phyloP scores from a whole-genome alignment of 2,888 invertebrate genomes.

The Cactoblastis cactorum region DNA sequence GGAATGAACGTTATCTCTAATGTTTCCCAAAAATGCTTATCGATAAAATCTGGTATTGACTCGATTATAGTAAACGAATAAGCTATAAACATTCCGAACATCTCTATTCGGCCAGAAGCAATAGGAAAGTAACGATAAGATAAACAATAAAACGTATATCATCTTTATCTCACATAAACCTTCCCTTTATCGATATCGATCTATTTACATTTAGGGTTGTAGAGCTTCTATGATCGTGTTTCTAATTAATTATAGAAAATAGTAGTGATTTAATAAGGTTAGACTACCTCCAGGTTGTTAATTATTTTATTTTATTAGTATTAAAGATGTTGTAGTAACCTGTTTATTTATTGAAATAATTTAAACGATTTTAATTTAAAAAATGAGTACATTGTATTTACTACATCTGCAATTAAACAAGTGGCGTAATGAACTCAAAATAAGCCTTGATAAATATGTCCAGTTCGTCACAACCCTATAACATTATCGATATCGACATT shows the following conservation, averaged over 20 bases:
- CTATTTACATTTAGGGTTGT: constrained; percentile 3
- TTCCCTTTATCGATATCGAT: constrained; percentile 9
- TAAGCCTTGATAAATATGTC: not conserved
- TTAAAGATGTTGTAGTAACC: too few species aligned
- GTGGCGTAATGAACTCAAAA: too few species aligned
- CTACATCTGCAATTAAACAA: too few species aligned
- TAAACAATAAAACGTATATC: constrained; percentile 15
- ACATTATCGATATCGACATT: constrained; percentile 17
- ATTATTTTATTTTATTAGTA: too few species aligned
- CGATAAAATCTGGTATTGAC: constrained; percentile 4
- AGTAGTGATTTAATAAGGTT: too few species aligned
- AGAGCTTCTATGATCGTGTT: not conserved
- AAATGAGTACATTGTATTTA: too few species aligned
- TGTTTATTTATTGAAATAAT: too few species aligned
- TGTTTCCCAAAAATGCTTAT: not conserved
- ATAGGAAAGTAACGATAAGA: constrained; percentile 10
- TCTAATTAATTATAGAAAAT: not conserved
- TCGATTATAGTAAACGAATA: constrained; percentile 2
- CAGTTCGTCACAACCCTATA: constrained; percentile 6
- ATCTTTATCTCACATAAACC: constrained; percentile 11
- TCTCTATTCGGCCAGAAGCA: constrained; percentile 8
- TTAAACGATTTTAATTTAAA: too few species aligned
- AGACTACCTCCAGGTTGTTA: too few species aligned
- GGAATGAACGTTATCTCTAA: not conserved
- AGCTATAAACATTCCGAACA: not conserved